Percentiles rank a stretch among this genome's conserved stretches.
Evolutionary conservation across 2,113 vertebrate species (phyloP).

Genomic region (Pteruthius melanotis): DNA sequence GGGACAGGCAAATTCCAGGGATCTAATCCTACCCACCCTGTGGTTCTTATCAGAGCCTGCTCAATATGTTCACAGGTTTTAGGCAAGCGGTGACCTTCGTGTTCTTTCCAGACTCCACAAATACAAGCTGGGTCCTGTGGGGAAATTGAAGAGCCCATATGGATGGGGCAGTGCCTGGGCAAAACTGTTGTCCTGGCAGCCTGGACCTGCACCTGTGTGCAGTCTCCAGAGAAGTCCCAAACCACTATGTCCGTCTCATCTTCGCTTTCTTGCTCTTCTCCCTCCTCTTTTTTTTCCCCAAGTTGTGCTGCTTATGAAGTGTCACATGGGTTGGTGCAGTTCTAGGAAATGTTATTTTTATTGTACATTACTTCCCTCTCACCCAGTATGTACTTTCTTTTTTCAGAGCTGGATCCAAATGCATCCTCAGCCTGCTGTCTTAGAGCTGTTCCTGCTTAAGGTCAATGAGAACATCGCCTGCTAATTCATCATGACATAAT

Average conservation of each 20-base stretch:
- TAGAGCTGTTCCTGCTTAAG: not conserved
- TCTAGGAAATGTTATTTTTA: not conserved
- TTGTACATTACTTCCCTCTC: not conserved
- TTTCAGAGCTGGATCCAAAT: conserved; percentile 42
- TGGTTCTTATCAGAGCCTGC: not conserved
- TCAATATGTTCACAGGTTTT: not conserved
- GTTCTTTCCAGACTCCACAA: not conserved
- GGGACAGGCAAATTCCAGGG: not conserved
- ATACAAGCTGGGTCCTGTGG: not conserved
- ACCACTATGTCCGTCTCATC: not conserved
- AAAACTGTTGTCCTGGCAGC: not conserved
- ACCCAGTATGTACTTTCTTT: not conserved
- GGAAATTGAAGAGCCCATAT: not conserved
- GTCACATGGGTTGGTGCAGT: not conserved
- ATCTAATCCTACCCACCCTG: not conserved
- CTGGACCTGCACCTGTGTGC: not conserved
- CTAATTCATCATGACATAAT: conserved; percentile 50
- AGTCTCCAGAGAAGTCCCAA: not conserved
- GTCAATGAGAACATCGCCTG: not conserved
- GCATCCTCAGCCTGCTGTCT: not conserved
- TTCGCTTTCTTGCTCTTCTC: not conserved
- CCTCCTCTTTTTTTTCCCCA: not conserved
- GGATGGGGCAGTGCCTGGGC: not conserved
- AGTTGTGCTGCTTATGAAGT: not conserved
- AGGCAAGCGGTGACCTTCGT: not conserved